A percentile compares a stretch with the other conserved stretches of the same genome.
Conservation (phyloP, 2,797 vertebrate species). For the Neomorphus geoffroyi region DNA sequence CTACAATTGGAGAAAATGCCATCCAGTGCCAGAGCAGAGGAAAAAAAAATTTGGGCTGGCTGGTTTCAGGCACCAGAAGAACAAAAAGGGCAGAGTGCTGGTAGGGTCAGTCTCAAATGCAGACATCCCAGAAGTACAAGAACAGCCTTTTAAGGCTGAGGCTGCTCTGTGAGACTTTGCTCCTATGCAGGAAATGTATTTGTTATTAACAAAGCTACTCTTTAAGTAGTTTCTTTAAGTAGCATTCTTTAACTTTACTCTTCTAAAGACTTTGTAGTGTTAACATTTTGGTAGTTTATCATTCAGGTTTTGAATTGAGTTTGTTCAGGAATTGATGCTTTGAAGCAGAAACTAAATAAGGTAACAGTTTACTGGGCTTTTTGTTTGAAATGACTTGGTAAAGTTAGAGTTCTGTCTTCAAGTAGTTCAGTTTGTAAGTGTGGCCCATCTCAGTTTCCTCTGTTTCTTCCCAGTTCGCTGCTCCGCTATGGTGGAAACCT, state of each 20-base stretch:
- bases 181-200: background rate
- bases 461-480: conserved; percentile 82
- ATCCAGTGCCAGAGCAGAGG: background rate
- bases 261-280: background rate
- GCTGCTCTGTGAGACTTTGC: background rate
- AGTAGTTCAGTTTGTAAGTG: rapidly evolving
- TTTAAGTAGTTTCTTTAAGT: too few species aligned
- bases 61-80: background rate
- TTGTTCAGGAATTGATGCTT: background rate
- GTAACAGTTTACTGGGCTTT: background rate
- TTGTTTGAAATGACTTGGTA: background rate
- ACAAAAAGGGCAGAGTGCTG: background rate
- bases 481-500: conserved; percentile 95
- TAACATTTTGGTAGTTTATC: background rate
- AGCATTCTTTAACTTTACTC: background rate
- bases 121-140: background rate
- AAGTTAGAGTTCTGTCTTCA: background rate
- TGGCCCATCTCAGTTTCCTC: background rate
- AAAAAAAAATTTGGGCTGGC: background rate
- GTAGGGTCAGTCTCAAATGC: background rate
- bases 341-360: background rate
- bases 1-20: background rate
- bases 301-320: background rate
- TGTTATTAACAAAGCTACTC: background rate
- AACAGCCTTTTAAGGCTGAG: background rate